A percentile compares a stretch with the other conserved stretches of the same genome.
These are phyloP conservation scores for Hemicordylus capensis DNA, from an alignment of 2,113 vertebrate species.

Conservation along the genomic window DNA sequence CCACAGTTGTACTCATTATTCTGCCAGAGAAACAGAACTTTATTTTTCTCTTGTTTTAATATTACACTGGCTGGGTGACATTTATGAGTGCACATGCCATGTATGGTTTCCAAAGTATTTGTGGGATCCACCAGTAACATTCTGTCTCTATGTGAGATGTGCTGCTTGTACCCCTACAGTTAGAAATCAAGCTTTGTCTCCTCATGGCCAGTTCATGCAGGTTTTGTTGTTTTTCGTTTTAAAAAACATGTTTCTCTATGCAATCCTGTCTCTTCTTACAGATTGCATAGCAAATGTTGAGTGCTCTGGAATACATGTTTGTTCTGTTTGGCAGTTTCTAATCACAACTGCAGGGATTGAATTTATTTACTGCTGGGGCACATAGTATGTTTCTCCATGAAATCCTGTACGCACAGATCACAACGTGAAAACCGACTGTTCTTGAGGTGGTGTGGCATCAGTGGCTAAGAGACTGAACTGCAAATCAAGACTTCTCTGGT, in stretches of 20 bases:
- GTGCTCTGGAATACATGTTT: too few relatives aligned
- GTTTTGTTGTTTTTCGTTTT: too few relatives aligned
- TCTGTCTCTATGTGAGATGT: neutral
- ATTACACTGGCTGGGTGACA: neutral
- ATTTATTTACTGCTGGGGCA: neutral
- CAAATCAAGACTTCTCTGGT: too few relatives aligned
- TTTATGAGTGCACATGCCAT: neutral
- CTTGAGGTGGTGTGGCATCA: too few relatives aligned
- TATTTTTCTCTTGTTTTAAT: neutral
- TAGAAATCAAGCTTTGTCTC: neutral
- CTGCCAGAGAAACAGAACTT: neutral
- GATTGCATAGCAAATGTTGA: neutral
- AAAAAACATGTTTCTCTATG: neutral
- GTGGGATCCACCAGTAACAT: neutral
- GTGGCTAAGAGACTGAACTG: too few relatives aligned
- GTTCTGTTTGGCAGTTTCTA: neutral
- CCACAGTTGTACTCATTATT: neutral
- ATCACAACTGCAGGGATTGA: neutral
- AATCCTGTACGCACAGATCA: neutral
- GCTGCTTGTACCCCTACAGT: neutral
- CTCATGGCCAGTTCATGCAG: neutral
- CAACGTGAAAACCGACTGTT: too few relatives aligned
- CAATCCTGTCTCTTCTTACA: neutral
- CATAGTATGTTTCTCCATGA: neutral
- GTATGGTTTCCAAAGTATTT: neutral